Percentiles rank a stretch among this genome's conserved stretches.
phyloP scores from a whole-genome alignment of 1,140 invertebrate genomes.

The Choristoneura fumiferana region DNA sequence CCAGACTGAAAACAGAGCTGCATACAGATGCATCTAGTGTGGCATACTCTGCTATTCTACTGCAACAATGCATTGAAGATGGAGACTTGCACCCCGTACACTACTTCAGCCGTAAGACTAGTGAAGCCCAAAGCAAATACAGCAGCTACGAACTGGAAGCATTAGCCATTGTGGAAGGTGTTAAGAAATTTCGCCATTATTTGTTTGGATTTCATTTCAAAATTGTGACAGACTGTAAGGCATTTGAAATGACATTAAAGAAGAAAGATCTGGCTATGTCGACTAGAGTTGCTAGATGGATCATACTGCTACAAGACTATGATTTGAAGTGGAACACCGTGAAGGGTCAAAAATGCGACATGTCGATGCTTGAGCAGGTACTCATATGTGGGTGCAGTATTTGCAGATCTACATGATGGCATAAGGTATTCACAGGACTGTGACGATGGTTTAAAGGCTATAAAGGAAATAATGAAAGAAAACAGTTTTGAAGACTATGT shows the following conservation, averaged over 20 bases:
- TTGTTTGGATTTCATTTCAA: slow-evolving; percentile 60
- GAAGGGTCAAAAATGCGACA: slow-evolving; percentile 36
- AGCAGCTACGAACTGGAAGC: slow-evolving; percentile 47
- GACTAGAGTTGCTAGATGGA: slow-evolving; percentile 48
- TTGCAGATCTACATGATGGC: slow-evolving; percentile 9
- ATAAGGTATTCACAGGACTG: slow-evolving; percentile 23
- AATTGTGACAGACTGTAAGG: slow-evolving; percentile 53
- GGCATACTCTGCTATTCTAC: slow-evolving; percentile 43
- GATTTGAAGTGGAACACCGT: slow-evolving; percentile 38
- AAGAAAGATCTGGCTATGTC: slow-evolving; percentile 40
- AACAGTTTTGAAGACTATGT: slow-evolving; percentile 20
- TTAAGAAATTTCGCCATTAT: slow-evolving; percentile 46
- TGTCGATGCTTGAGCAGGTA: slow-evolving; percentile 46
- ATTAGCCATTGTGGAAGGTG: slow-evolving; percentile 43
- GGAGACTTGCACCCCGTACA: slow-evolving; percentile 40
- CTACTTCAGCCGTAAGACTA: slow-evolving; percentile 45
- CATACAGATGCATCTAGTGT: slow-evolving; percentile 39
- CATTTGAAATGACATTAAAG: slow-evolving; percentile 44
- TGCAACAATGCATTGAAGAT: slow-evolving; percentile 30
- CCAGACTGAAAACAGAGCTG: slow-evolving; percentile 37
- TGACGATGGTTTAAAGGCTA: slow-evolving; percentile 25
- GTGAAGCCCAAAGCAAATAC: slow-evolving; percentile 34
- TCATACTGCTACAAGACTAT: slow-evolving; percentile 47
- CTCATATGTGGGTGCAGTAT: slow-evolving; percentile 6
- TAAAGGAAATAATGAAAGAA: slow-evolving; percentile 15